Evolutionary conservation across 2,113 vertebrate species (phyloP).

Genomic region (Glaucidium brasilianum): DNA sequence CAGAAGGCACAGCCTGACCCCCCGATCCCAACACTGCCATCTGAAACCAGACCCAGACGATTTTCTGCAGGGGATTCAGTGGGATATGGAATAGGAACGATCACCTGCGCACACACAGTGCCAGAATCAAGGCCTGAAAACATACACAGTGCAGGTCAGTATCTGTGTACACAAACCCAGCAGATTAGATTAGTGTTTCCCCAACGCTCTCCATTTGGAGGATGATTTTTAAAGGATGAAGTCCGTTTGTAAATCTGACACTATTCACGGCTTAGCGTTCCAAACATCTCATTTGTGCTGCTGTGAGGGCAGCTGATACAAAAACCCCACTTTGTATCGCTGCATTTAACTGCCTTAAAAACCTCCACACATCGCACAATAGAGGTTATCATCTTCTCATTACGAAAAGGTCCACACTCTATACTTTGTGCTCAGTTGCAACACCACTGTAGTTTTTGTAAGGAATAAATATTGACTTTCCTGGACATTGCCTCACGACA

Average conservation of each 20-base stretch:
- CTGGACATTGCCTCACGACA: slow-evolving; percentile 37
- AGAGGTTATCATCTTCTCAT: neutral
- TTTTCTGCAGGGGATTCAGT: neutral
- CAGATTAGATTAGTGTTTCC: neutral
- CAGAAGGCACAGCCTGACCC: neutral
- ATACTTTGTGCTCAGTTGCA: slow-evolving; percentile 22
- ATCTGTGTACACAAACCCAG: neutral
- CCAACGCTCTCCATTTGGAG: neutral
- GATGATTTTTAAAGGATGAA: neutral
- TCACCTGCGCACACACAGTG: neutral
- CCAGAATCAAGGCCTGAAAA: neutral
- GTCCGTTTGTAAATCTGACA: neutral
- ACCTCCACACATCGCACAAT: neutral
- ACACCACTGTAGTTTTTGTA: slow-evolving; percentile 34
- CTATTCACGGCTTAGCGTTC: neutral
- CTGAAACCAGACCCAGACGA: neutral
- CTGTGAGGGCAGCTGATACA: neutral
- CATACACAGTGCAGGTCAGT: neutral
- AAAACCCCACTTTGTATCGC: neutral
- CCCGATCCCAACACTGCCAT: neutral
- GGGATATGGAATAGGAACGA: neutral
- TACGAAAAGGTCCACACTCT: neutral
- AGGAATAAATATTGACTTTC: slow-evolving; percentile 65
- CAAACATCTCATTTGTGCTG: neutral
- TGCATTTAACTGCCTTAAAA: neutral